Evolutionary conservation across 1,140 invertebrate species (phyloP).

Genomic region (Drosophila ercepeae): DNA sequence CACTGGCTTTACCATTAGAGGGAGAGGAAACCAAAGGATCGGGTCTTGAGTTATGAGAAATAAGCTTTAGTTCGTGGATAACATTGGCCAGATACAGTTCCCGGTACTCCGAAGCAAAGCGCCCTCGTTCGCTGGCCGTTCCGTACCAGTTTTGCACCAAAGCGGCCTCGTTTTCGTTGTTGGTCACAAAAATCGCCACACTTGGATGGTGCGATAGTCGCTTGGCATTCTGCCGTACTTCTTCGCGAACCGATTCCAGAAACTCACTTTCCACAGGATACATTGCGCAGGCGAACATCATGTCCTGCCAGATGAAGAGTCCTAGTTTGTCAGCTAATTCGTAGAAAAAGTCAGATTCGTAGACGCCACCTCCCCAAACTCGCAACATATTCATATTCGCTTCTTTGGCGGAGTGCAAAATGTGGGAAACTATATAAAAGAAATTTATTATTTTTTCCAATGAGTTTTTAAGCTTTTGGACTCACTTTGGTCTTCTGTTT

Average conservation of each 20-base stretch:
- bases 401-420: constrained; percentile 90
- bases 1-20: constrained; percentile 93
- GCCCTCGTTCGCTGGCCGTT: constrained; percentile 85
- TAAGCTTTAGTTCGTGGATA: constrained; percentile 88
- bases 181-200: constrained; percentile 95
- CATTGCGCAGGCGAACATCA: constrained; percentile 99
- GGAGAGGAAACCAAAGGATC: constrained; percentile 90
- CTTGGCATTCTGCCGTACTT: constrained; percentile 93
- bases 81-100: constrained; percentile 94
- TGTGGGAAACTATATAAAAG: constrained; percentile 82
- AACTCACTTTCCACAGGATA: constrained; percentile 93
- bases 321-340: constrained; percentile 91
- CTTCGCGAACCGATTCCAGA: constrained; percentile 89
- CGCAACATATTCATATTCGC: constrained; percentile 97
- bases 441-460: too few species aligned
- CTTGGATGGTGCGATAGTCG: constrained; percentile 95
- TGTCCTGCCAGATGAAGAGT: constrained; percentile 96
- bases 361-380: constrained; percentile 99
- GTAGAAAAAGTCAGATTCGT: constrained; percentile 97
- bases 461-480: neutral
- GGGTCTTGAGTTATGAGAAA: constrained; percentile 66
- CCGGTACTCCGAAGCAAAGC: constrained; percentile 92
- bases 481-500: constrained; percentile 84
- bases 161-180: constrained; percentile 99
- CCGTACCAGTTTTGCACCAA: constrained; percentile 93